Evolutionary conservation across 2,888 invertebrate genomes (phyloP).

Genomic region (Stenchaetothrips biformis): DNA sequence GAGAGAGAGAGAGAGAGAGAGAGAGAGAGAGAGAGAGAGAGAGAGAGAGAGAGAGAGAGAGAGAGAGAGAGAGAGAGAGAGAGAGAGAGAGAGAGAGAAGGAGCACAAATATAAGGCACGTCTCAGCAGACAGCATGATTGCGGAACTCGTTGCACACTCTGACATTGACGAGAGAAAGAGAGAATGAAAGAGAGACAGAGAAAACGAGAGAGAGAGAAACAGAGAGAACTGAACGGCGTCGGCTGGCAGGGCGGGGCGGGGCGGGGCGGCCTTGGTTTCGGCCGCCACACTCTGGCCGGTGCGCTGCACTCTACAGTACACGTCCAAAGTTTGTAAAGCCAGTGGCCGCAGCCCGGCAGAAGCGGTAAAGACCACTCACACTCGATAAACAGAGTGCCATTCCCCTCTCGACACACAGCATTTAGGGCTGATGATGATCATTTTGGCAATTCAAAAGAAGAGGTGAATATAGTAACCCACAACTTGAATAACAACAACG

Average conservation of each 20-base stretch:
- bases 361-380: too few relatives aligned
- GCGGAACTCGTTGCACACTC: constrained; percentile 13
- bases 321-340: too few relatives aligned
- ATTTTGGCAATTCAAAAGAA: too few relatives aligned
- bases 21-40: too few relatives aligned
- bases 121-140: constrained; percentile 13
- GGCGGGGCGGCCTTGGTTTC: neutral
- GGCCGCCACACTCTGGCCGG: neutral
- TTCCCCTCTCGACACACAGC: too few relatives aligned
- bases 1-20: too few relatives aligned
- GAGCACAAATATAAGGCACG: too few relatives aligned
- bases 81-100: neutral
- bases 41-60: neutral
- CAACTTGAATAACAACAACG: too few relatives aligned
- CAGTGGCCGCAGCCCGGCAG: too few relatives aligned
- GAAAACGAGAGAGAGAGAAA: neutral
- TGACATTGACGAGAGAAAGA: constrained; percentile 13
- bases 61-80: neutral
- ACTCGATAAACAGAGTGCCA: too few relatives aligned
- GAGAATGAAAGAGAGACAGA: neutral
- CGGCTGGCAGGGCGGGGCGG: neutral
- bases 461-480: too few relatives aligned
- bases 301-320: constrained; percentile 8
- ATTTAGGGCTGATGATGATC: too few relatives aligned
- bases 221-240: neutral